Conservation (phyloP, 1,140 invertebrate genomes). For the Drosophila bocki region DNA sequence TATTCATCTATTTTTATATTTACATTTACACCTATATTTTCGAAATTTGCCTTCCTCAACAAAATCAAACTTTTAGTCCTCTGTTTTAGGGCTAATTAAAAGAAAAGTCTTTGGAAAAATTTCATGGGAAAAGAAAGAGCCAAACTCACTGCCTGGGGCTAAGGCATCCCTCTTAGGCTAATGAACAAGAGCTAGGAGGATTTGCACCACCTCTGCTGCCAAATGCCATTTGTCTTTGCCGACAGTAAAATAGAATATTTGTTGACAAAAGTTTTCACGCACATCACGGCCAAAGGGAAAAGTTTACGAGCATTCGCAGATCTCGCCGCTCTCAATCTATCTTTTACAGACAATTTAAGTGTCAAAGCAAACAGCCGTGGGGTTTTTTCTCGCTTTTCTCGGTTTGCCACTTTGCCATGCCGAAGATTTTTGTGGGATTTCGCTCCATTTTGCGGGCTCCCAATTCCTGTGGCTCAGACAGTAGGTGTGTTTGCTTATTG, state of each 20-base stretch:
- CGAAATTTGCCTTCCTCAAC: neutral
- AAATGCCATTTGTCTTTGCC: conserved; percentile 41
- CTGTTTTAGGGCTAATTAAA: conserved; percentile 25
- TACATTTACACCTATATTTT: neutral
- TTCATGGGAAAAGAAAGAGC: neutral
- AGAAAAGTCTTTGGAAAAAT: neutral
- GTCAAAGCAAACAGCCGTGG: conserved; percentile 40
- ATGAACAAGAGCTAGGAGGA: conserved; percentile 14
- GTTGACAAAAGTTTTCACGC: conserved; percentile 65
- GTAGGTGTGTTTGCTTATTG: conserved; percentile 62
- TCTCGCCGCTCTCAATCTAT: conserved; percentile 58
- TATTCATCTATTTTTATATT: no score
- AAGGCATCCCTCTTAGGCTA: conserved; percentile 22
- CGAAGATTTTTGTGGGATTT: conserved; percentile 52
- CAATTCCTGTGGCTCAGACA: conserved; percentile 27
- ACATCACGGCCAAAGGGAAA: conserved; percentile 20
- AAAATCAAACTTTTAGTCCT: conserved; percentile 10
- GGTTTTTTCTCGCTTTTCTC: conserved; percentile 33
- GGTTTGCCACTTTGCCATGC: conserved; percentile 26
- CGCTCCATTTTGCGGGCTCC: conserved; percentile 2
- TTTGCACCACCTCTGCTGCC: neutral
- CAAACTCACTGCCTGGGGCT: neutral
- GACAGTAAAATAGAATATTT: conserved; percentile 53
- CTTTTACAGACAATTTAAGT: conserved; percentile 61
- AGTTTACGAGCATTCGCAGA: conserved; percentile 55